A percentile compares a stretch with the other conserved stretches of the same genome.
Evolutionary conservation across 1,140 invertebrate genomes (phyloP).

Genomic region (Ceratosolen solmsi): DNA sequence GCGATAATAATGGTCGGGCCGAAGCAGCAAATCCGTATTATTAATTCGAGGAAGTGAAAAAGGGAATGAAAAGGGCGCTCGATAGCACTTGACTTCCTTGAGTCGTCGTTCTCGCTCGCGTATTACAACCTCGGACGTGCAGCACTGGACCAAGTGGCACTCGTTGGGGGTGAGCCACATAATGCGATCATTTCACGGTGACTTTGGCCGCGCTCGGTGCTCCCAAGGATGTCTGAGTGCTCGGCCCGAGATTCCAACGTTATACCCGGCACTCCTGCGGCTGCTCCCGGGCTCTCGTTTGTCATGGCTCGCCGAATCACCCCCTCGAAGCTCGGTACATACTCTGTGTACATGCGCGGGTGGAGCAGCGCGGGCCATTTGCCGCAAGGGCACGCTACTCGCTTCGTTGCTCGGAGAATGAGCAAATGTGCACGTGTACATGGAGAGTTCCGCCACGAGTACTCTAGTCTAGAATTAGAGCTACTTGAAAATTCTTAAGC

Average conservation of each 20-base stretch:
- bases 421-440: background rate
- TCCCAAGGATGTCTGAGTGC: constrained; percentile 53
- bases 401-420: background rate
- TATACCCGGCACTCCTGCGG: background rate
- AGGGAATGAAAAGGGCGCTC: background rate
- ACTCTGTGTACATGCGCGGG: background rate
- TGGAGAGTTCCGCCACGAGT: constrained; percentile 5
- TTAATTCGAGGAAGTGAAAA: constrained; percentile 4
- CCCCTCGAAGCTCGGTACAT: background rate
- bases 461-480: constrained; percentile 1
- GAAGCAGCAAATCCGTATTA: background rate
- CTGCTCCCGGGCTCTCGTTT: constrained; percentile 42
- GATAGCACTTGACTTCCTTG: background rate
- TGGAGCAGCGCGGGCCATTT: background rate
- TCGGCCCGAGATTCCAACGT: constrained; percentile 45
- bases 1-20: background rate
- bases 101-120: background rate
- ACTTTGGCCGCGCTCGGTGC: constrained; percentile 52
- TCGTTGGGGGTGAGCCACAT: constrained; percentile 37
- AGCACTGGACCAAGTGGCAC: constrained; percentile 12
- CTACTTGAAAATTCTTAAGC: constrained; percentile 6
- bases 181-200: constrained; percentile 65
- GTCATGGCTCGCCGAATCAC: constrained; percentile 53
- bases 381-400: background rate
- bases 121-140: constrained; percentile 3